These are phyloP conservation scores for Beris morrisii DNA, from an alignment of 2,888 invertebrate genomes.

Conservation along the genomic window DNA sequence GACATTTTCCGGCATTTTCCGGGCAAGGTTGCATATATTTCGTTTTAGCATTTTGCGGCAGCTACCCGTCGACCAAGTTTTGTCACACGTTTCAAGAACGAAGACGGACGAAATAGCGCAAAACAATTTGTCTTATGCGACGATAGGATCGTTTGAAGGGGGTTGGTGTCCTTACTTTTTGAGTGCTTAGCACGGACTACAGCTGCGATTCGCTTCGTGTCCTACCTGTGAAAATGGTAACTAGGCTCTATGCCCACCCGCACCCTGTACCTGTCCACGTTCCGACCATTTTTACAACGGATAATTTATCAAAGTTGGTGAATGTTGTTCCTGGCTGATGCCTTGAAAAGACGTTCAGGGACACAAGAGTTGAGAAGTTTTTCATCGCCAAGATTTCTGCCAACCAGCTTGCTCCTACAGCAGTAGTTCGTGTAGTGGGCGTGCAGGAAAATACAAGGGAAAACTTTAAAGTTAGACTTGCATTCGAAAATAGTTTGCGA, in stretches of 20 bases:
- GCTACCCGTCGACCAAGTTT: constrained; percentile 9
- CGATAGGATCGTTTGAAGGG: neutral
- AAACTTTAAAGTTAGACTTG: constrained; percentile 30
- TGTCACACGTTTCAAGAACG: constrained; percentile 25
- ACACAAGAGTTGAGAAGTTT: neutral
- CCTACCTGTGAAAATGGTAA: neutral
- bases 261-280: constrained; percentile 9
- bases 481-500: constrained; percentile 19
- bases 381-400: too few relatives aligned
- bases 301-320: constrained; percentile 31
- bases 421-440: neutral
- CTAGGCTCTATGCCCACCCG: neutral
- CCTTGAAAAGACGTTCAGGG: constrained; percentile 27
- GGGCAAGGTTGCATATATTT: constrained; percentile 25
- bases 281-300: constrained; percentile 20
- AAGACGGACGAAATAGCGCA: constrained; percentile 4
- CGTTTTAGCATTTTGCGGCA: constrained; percentile 18
- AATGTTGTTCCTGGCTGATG: constrained; percentile 14
- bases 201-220: neutral
- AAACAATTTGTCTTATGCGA: too few relatives aligned
- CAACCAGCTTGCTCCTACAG: constrained; percentile 3
- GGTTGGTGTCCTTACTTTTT: constrained; percentile 11
- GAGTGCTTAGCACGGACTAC: neutral
- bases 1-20: neutral
- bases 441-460: constrained; percentile 16